Evolutionary conservation across 2,113 vertebrate species (phyloP).

Genomic region (Empidonax traillii): DNA sequence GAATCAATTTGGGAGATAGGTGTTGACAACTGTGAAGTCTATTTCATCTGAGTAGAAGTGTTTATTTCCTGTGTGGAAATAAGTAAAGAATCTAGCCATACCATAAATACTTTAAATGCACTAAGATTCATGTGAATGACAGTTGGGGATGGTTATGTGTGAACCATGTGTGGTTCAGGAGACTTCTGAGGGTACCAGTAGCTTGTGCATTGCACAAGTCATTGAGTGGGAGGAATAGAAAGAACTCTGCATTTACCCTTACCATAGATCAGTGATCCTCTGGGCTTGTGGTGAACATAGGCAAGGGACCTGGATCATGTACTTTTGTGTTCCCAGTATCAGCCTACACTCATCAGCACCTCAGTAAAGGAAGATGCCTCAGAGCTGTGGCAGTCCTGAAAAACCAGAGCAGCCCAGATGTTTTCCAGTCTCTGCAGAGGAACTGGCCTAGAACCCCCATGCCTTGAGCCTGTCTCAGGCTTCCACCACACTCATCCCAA

Average conservation of each 20-base stretch:
- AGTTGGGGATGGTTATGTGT: neutral
- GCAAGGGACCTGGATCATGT: rapidly evolving
- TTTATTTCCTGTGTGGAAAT: constrained; percentile 46
- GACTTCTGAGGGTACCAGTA: constrained; percentile 3
- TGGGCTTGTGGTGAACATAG: neutral
- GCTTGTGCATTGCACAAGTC: neutral
- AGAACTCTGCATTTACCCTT: neutral
- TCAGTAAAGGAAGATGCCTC: rapidly evolving
- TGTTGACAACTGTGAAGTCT: constrained; percentile 34
- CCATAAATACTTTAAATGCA: constrained; percentile 42
- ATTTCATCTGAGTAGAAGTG: neutral
- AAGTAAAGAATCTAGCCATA: constrained; percentile 10
- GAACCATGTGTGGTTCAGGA: neutral
- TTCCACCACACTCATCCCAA: neutral
- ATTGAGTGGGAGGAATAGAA: neutral
- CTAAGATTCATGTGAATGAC: neutral
- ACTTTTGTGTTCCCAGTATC: rapidly evolving
- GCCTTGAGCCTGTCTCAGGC: neutral
- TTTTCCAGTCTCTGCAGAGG: too few relatives aligned
- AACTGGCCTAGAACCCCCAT: neutral
- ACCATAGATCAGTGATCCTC: rapidly evolving
- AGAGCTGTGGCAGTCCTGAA: neutral
- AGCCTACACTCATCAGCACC: neutral
- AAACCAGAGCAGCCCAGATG: neutral
- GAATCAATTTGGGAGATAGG: constrained; percentile 15